Evolutionary conservation across 2,888 invertebrate species (phyloP), one percentile per base, ranked within the genome.

Genomic region (Pseudococcus jackbeardsleyi): DNA sequence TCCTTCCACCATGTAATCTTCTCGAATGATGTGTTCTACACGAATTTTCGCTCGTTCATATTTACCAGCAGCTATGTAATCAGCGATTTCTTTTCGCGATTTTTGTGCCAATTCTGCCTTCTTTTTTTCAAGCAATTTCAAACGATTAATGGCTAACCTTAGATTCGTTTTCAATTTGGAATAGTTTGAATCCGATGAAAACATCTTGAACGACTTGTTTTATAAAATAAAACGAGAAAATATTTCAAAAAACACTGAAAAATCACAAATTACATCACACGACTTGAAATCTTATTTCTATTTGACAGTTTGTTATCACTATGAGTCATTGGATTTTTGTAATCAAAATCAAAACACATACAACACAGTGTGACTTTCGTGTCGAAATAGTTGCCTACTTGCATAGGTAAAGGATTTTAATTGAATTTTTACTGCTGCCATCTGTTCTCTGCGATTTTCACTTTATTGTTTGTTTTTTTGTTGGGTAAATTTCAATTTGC

Each of bases 1-100:
- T 0, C 99, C 99, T 92, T 99, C 99, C 4, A 99, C 99, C 92
- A 99, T 94, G 92, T 99, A 99, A 92, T 99, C 99, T 92, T 99
- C 99, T 82, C 99, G 95, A 90, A 99, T 98, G 89, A 99, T 99
- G 91, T 99, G 97, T 92, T 99, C 99, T 12, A 99, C 99, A 42
- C 99, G 94, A 90, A 99, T 99, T 92, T 97, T 96, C 0, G 99
- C 99, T 90, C 97, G 93, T 92, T 97, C 97, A 90, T 93, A 93
- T 93, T 97, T 97, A 89, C 96, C 97, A 90, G 95, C 94, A 86
- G 94, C 94, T 89, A 99, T 95, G 91, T 97, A 99, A 92, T 99
- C 99, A 0, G 98, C 99, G 89, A 99, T 99, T 94, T 99, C 99
- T 91, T 96, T 96, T 89, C 98, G 94, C 0, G 99, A 96, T 92